Percentiles rank a stretch among this genome's conserved stretches.
phyloP scores from a whole-genome alignment of 1,140 invertebrate species.

The Hypothenemus hampei region DNA sequence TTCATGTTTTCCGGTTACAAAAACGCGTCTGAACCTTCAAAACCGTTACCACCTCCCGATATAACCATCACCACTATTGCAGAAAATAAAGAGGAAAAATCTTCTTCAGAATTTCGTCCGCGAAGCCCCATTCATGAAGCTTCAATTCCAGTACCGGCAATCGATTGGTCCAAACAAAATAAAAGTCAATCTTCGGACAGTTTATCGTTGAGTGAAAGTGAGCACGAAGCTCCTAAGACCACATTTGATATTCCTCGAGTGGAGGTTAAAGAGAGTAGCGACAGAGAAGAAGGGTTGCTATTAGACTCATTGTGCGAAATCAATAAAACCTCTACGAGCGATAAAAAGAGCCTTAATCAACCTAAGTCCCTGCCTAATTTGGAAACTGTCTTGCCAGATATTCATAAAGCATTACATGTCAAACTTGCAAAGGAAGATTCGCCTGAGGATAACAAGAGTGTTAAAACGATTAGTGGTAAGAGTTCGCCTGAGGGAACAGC shows the following conservation, averaged over 20 bases:
- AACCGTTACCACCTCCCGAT: constrained; percentile 25
- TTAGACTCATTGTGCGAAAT: constrained; percentile 27
- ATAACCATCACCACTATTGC: constrained; percentile 21
- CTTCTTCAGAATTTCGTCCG: constrained; percentile 50
- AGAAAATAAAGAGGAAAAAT: constrained; percentile 34
- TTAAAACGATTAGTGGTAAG: constrained; percentile 43
- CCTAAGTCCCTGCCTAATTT: constrained; percentile 42
- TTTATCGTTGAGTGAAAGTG: constrained; percentile 52
- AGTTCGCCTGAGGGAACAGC: constrained; percentile 57
- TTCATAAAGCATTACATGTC: constrained; percentile 35
- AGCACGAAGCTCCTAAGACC: constrained; percentile 26
- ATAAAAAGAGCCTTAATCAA: constrained; percentile 43
- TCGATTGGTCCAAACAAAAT: constrained; percentile 54
- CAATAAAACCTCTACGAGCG: constrained; percentile 36
- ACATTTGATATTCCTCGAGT: constrained; percentile 33
- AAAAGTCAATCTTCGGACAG: constrained; percentile 52
- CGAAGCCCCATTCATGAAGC: constrained; percentile 58
- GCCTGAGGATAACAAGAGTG: constrained; percentile 19
- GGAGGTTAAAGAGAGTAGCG: constrained; percentile 26
- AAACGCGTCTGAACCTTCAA: constrained; percentile 21
- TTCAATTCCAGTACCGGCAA: constrained; percentile 58
- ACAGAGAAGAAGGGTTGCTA: constrained; percentile 27
- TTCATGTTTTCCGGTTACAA: constrained; percentile 8
- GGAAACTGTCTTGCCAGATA: constrained; percentile 33
- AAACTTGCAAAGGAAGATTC: constrained; percentile 21